A percentile compares a stretch with the other conserved stretches of the same genome.
phyloP scores from a whole-genome alignment of 2,797 vertebrate species.

The Sus cebifrons region DNA sequence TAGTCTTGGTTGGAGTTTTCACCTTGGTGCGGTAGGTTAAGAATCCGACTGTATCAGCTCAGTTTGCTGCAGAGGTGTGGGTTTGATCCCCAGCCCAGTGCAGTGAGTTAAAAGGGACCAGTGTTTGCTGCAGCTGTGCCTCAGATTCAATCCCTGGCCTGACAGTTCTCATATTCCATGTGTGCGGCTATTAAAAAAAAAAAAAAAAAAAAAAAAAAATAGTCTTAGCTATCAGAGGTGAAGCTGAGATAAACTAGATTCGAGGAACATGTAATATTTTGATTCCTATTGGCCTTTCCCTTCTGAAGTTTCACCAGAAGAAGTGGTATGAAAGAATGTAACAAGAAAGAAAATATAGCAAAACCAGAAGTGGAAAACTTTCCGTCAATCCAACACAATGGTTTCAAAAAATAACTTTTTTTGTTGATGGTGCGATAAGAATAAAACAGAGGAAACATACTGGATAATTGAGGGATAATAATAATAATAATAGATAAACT shows the following conservation, averaged over 20 bases:
- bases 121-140: too few relatives aligned
- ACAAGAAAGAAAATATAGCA: background rate
- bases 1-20: background rate
- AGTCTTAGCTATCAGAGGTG: background rate
- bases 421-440: background rate
- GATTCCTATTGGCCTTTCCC: background rate
- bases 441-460: background rate
- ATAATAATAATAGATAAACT: background rate
- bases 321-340: background rate
- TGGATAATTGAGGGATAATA: background rate
- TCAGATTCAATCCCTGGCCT: too few relatives aligned
- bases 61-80: too few relatives aligned
- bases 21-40: too few relatives aligned
- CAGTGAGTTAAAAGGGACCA: too few relatives aligned
- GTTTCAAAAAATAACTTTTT: background rate
- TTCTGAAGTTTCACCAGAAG: constrained; percentile 9
- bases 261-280: background rate
- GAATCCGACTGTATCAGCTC: too few relatives aligned
- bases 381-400: background rate
- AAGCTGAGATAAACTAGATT: background rate
- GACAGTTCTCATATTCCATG: too few relatives aligned
- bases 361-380: background rate
- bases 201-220: too few relatives aligned
- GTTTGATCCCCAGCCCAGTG: background rate
- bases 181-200: too few relatives aligned